Percentiles rank a stretch among this genome's conserved stretches.
Evolutionary conservation across 2,797 vertebrate species (phyloP).

Genomic region (Crocodylus rhombifer): DNA sequence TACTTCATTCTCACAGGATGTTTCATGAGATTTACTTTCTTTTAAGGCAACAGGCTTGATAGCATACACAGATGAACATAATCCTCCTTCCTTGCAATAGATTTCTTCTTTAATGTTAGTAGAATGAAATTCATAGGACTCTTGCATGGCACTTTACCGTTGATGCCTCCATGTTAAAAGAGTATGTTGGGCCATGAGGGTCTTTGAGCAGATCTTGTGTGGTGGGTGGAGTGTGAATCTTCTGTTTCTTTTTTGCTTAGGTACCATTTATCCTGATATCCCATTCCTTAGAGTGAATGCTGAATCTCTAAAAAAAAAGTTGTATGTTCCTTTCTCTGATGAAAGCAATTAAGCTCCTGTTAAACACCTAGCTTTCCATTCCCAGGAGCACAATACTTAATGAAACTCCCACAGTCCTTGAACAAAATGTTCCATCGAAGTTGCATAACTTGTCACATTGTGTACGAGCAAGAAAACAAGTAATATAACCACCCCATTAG

Average conservation of each 20-base stretch:
- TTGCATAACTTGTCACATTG: neutral
- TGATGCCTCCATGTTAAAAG: neutral
- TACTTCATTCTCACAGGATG: neutral
- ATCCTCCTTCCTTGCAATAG: neutral
- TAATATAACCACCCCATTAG: neutral
- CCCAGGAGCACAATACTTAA: slow-evolving; percentile 26
- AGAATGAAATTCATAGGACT: neutral
- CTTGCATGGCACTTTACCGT: neutral
- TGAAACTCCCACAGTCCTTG: neutral
- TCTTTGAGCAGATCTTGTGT: neutral
- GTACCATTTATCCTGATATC: neutral
- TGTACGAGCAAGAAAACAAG: neutral
- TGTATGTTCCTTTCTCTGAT: neutral
- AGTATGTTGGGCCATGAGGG: neutral
- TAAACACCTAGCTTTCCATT: slow-evolving; percentile 24
- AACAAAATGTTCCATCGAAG: neutral
- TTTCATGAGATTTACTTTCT: neutral
- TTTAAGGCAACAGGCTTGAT: neutral
- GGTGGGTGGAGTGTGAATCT: neutral
- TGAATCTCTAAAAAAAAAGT: slow-evolving; percentile 4
- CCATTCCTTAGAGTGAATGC: neutral
- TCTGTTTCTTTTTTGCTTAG: neutral
- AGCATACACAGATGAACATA: neutral
- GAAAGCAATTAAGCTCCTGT: neutral
- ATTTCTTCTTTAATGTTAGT: neutral